phyloP scores from a whole-genome alignment of 2,797 vertebrate species.

The Clamator glandarius region DNA sequence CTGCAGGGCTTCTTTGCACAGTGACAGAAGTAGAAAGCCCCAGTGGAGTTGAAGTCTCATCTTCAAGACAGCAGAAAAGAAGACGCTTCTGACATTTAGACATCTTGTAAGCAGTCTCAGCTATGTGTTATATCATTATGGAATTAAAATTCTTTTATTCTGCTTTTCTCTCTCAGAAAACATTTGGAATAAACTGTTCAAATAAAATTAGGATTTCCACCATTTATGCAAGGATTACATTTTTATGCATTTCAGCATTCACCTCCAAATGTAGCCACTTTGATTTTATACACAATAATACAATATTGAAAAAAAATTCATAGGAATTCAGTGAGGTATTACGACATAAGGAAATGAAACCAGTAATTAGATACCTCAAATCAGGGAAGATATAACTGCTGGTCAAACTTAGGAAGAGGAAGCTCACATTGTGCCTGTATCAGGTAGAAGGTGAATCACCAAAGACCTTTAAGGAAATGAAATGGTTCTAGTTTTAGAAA shows the following conservation, averaged over 20 bases:
- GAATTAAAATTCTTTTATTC: conserved; percentile 47
- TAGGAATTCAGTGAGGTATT: not conserved
- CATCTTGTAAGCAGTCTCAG: not conserved
- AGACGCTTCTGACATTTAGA: not conserved
- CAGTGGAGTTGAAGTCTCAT: not conserved
- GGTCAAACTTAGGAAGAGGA: not conserved
- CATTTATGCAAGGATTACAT: not conserved
- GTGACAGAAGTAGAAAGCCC: not conserved
- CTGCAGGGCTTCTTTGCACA: not conserved
- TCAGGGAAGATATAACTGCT: not conserved
- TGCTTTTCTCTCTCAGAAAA: not conserved
- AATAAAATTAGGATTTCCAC: conserved; percentile 24
- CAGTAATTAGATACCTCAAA: not conserved
- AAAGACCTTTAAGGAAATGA: not conserved
- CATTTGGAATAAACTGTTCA: not conserved
- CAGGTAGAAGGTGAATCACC: not conserved
- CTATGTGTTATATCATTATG: not conserved
- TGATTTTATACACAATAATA: conserved; percentile 38
- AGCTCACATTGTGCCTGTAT: not conserved
- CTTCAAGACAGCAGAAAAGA: not conserved
- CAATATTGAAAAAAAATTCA: conserved; percentile 27
- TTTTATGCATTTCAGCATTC: not conserved
- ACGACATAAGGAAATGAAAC: not conserved
- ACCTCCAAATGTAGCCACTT: not conserved
- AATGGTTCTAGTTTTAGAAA: not conserved